Base-by-base conservation (phyloP, 92 coral and sea anemone species). In the Palythoa grandiflora region DNA sequence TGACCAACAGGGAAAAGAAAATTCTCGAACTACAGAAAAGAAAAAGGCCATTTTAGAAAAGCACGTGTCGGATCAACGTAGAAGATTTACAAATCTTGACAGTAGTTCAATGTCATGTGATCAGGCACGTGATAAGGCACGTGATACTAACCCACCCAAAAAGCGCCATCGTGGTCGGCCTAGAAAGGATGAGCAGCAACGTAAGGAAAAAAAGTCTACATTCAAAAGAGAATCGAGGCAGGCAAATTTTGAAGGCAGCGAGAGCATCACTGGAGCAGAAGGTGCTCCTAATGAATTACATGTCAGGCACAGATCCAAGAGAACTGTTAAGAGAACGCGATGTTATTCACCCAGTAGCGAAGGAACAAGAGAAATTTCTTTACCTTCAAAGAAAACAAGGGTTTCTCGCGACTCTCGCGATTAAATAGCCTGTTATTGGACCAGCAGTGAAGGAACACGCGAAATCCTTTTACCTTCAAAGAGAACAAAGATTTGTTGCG, bases 281-380 rank as follows among this genome's bases (percentile, higher is more conserved):
- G 88, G 51, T 14, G 40, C 63, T 53, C 39, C 86, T 63, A 79
- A 75, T 6, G 91, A 78, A 20, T 47, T 71, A 35, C 90, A 85
- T n/a, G 74, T 61, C 50, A 86, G 94, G 12, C 87, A 91, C 50
- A 92, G 96, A 75, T 96, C 99, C 28, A 96, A 93, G 84, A 88
- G 99, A 38, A 90, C 85, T 15, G 94, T 96, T 19, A 95, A 93
- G 74, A 89, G 96, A 87, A 95, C 93, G 11, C 89, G 98, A 5
- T 96, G 96, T 50, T 96, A 96, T 87, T 96, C 99, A 11, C 99
- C 99, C 14, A 96, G 99, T 55, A 95, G 93, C 75, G 98, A 95
- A 71, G 93, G 98, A 9, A 93, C 96, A 10, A 84, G 98, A 74
- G 98, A 95, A 68, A 95, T 95, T 35, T 89, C 90, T 70, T 88